These are phyloP conservation scores for Caradrina clavipalpis DNA, from an alignment of 2,888 invertebrate species.

Conservation along the genomic window DNA sequence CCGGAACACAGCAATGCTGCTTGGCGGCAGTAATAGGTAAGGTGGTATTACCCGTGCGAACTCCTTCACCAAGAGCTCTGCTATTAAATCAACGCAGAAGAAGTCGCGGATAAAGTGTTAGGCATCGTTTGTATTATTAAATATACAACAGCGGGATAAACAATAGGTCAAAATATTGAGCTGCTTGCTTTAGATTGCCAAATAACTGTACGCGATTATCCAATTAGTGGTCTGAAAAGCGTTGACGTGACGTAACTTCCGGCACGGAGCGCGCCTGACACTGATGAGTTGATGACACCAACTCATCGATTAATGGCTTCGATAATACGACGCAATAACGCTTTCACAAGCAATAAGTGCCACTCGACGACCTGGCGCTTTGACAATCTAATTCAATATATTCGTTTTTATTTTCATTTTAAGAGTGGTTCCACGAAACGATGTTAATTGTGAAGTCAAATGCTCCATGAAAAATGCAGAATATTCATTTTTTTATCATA, in stretches of 20 bases:
- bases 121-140: conserved; percentile 21
- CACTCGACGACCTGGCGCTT: conserved; percentile 40
- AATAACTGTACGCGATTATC: conserved; percentile 68
- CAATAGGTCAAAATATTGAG: conserved; percentile 59
- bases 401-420: conserved; percentile 35
- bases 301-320: conserved; percentile 70
- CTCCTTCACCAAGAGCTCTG: not conserved
- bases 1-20: not conserved
- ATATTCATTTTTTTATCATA: conserved; percentile 32
- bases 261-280: conserved; percentile 41
- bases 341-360: conserved; percentile 55
- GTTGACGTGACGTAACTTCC: conserved; percentile 63
- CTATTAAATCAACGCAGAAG: too few species aligned
- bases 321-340: conserved; percentile 71
- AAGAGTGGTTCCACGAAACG: conserved; percentile 7
- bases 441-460: not conserved
- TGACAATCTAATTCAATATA: conserved; percentile 43
- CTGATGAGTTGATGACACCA: conserved; percentile 62
- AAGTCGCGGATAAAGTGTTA: too few species aligned
- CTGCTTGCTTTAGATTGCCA: conserved; percentile 59
- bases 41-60: not conserved
- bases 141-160: conserved; percentile 60
- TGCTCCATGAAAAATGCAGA: conserved; percentile 4
- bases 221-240: conserved; percentile 70
- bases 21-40: not conserved